phyloP scores from a whole-genome alignment of 2,797 vertebrate genomes.

The Macropodus opercularis region DNA sequence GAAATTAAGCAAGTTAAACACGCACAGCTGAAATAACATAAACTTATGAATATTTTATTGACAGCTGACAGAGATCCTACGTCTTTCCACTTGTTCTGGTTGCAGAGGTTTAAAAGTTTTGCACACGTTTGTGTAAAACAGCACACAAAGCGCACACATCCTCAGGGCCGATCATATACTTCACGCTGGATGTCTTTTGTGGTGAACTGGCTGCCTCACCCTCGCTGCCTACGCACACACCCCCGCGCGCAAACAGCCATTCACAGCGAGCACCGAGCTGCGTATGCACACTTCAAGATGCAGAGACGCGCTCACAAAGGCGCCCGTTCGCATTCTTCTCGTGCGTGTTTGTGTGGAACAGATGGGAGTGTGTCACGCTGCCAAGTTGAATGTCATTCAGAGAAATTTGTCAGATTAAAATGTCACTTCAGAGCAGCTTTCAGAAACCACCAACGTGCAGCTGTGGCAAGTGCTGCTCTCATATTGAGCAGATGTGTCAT shows the following conservation, averaged over 20 bases:
- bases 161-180: constrained; percentile 29
- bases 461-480: constrained; percentile 33
- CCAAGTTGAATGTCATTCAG: constrained; percentile 45
- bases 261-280: constrained; percentile 20
- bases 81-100: neutral
- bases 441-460: constrained; percentile 33
- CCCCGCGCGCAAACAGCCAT: constrained; percentile 27
- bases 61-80: too few relatives aligned
- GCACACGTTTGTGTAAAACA: constrained; percentile 1
- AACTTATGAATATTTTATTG: neutral
- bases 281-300: neutral
- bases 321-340: constrained; percentile 16
- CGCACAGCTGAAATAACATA: neutral
- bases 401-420: constrained; percentile 53
- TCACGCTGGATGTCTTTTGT: constrained; percentile 44
- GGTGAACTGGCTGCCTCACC: constrained; percentile 26
- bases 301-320: constrained; percentile 24
- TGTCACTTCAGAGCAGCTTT: constrained; percentile 47
- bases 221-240: constrained; percentile 37
- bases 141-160: constrained; percentile 10
- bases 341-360: constrained; percentile 30
- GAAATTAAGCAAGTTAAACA: neutral
- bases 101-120: constrained; percentile 17
- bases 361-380: constrained; percentile 36
- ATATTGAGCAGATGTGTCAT: constrained; percentile 29